phyloP scores from a whole-genome alignment of 2,113 vertebrate genomes.

The Rhizomys pruinosus region DNA sequence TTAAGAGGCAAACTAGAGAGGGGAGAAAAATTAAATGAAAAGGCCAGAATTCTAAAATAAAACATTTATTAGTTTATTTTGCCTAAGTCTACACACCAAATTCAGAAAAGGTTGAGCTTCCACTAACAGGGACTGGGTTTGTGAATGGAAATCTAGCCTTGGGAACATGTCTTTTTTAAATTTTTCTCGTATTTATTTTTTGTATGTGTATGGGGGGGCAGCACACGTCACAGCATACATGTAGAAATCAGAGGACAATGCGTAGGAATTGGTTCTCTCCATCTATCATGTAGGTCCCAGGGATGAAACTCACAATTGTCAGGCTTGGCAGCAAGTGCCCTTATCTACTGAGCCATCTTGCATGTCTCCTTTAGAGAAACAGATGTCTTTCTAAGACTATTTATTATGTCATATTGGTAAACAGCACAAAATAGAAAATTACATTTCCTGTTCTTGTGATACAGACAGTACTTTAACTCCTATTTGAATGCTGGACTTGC shows the following conservation, averaged over 20 bases:
- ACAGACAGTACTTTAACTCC: not conserved
- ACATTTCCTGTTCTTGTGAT: not conserved
- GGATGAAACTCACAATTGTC: not conserved
- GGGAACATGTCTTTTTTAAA: not conserved
- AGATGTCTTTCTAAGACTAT: not conserved
- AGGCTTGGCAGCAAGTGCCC: not conserved
- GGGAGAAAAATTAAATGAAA: constrained; percentile 2
- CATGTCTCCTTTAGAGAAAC: constrained; percentile 6
- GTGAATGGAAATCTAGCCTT: not conserved
- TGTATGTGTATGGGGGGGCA: too few relatives aligned
- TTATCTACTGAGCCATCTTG: not conserved
- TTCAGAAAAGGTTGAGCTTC: not conserved
- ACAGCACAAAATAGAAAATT: constrained; percentile 19
- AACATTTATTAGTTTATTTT: not conserved
- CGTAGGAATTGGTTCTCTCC: not conserved
- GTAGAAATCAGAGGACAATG: too few relatives aligned
- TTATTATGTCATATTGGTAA: not conserved
- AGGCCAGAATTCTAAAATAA: constrained; percentile 24
- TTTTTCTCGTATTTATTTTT: not conserved
- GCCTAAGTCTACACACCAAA: constrained; percentile 14
- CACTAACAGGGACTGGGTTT: not conserved
- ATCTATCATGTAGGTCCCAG: not conserved
- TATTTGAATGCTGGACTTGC: not conserved
- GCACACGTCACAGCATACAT: not conserved
- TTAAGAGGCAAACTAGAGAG: not conserved